These are phyloP conservation scores for Drosophila pectinifera DNA, from an alignment of 1,140 invertebrate species.

Conservation along the genomic window DNA sequence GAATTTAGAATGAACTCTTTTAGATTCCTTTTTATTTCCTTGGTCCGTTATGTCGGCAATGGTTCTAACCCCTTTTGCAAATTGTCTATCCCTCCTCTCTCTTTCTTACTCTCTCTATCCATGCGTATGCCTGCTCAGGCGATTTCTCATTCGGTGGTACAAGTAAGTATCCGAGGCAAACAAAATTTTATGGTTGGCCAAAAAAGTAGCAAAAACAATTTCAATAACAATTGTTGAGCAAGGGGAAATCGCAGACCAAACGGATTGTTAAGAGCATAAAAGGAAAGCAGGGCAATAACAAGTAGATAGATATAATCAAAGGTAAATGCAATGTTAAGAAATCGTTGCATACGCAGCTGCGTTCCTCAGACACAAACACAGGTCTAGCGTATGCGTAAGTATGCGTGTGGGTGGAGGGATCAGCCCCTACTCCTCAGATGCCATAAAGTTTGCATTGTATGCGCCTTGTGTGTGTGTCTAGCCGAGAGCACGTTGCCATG, in stretches of 20 bases:
- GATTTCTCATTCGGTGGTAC: conserved; percentile 93
- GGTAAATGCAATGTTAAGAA: conserved; percentile 73
- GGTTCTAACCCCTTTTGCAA: conserved; percentile 57
- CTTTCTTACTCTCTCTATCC: not conserved
- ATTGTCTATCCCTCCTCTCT: conserved; percentile 45
- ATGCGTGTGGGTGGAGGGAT: not conserved
- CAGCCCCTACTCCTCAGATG: conserved; percentile 9
- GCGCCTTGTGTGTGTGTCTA: conserved; percentile 46
- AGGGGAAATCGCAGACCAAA: conserved; percentile 48
- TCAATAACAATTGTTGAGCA: conserved; percentile 78
- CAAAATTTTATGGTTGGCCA: conserved; percentile 72
- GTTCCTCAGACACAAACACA: conserved; percentile 25
- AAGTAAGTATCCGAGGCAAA: conserved; percentile 89
- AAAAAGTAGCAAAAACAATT: conserved; percentile 74
- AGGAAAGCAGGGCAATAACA: conserved; percentile 29
- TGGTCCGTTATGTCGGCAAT: conserved; percentile 41
- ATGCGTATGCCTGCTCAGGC: conserved; percentile 85
- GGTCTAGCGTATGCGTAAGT: conserved; percentile 40
- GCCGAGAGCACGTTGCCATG: conserved; percentile 21
- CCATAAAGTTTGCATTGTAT: conserved; percentile 83
- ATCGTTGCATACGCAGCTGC: conserved; percentile 72
- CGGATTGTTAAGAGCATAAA: conserved; percentile 7
- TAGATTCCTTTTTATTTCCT: conserved; percentile 42
- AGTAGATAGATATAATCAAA: conserved; percentile 69
- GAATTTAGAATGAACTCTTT: conserved; percentile 33